Conservation (phyloP, 2,113 vertebrate species). For the Nymphicus hollandicus region DNA sequence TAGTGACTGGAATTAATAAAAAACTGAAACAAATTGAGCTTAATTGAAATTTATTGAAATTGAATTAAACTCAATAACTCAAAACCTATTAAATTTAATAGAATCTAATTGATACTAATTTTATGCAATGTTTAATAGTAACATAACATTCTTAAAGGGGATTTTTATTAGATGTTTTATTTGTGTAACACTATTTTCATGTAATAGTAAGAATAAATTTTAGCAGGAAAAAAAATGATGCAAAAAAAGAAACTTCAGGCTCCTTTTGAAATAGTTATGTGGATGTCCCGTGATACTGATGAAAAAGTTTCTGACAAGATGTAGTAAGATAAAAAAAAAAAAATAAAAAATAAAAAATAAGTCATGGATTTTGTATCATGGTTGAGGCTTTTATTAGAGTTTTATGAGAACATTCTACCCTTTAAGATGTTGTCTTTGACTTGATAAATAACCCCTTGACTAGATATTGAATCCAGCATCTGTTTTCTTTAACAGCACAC, state of each 20-base stretch:
- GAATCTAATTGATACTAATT: conserved; percentile 75
- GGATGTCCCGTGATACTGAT: conserved; percentile 1
- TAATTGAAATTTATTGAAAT: conserved; percentile 82
- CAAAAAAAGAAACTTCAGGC: neutral
- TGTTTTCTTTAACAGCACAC: neutral
- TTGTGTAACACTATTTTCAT: conserved; percentile 39
- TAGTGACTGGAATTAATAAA: conserved; percentile 77
- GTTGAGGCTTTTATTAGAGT: conserved; percentile 39
- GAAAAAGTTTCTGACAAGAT: conserved; percentile 24
- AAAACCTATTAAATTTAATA: conserved; percentile 76
- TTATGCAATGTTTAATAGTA: conserved; percentile 64
- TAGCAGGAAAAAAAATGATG: neutral
- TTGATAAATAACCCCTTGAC: conserved; percentile 45
- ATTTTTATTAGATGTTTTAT: conserved; percentile 42
- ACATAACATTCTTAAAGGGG: conserved; percentile 55
- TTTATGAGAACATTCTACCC: conserved; percentile 61
- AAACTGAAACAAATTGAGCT: conserved; percentile 71
- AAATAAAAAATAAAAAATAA: too few species aligned
- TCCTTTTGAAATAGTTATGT: neutral
- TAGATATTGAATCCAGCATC: neutral
- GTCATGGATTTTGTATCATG: conserved; percentile 7
- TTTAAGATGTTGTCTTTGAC: conserved; percentile 44
- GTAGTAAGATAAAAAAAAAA: conserved; percentile 54
- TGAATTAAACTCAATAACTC: conserved; percentile 74
- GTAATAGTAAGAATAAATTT: conserved; percentile 13